These are phyloP conservation scores for Leuciscus idus DNA, from an alignment of 2,113 vertebrate genomes.

Conservation along the genomic window DNA sequence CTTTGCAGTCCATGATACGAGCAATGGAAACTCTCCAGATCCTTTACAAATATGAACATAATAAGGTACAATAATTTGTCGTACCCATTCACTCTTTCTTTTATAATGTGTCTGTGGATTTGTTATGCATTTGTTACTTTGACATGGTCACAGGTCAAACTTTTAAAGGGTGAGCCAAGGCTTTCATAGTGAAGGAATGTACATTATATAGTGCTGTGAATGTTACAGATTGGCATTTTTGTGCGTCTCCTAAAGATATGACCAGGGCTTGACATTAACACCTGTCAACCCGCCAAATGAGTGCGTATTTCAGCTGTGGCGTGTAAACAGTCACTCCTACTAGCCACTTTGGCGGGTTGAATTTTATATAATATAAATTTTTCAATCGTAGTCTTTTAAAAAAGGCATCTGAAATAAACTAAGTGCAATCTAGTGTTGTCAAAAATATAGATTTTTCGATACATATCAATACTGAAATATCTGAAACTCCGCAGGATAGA, in stretches of 20 bases:
- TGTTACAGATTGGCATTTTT: neutral
- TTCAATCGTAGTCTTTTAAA: too few relatives aligned
- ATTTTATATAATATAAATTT: too few relatives aligned
- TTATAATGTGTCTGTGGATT: neutral
- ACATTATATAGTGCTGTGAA: neutral
- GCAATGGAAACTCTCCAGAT: slow-evolving; percentile 93
- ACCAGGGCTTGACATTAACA: neutral
- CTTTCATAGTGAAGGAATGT: neutral
- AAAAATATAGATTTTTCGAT: too few relatives aligned
- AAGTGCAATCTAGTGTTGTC: too few relatives aligned
- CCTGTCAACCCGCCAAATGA: too few relatives aligned
- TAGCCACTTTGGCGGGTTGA: too few relatives aligned
- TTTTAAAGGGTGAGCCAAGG: neutral
- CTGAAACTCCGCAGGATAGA: too few relatives aligned
- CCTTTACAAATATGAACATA: slow-evolving; percentile 89
- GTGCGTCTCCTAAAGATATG: neutral
- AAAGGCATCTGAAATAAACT: too few relatives aligned
- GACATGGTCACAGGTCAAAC: neutral
- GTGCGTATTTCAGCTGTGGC: too few relatives aligned
- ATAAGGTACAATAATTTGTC: slow-evolving; percentile 80
- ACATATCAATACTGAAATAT: too few relatives aligned
- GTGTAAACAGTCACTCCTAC: too few relatives aligned
- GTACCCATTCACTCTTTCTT: neutral
- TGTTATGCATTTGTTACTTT: neutral
- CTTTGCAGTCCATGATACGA: slow-evolving; percentile 95